phyloP scores from a whole-genome alignment of 2,797 vertebrate genomes.

The Tachyglossus aculeatus region DNA sequence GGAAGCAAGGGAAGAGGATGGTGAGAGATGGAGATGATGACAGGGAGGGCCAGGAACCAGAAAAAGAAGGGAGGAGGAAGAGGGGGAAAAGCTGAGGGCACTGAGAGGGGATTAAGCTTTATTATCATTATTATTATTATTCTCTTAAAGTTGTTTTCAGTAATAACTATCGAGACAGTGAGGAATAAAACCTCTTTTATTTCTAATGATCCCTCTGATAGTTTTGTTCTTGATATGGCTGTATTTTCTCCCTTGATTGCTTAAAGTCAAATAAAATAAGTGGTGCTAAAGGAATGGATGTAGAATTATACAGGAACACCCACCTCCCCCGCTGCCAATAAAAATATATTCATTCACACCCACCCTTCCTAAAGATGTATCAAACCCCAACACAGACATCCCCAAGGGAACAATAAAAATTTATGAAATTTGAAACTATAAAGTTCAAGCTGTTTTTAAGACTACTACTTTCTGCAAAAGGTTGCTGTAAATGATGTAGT shows the following conservation, averaged over 20 bases:
- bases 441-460: slow-evolving; percentile 70
- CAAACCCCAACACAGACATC: slow-evolving; percentile 63
- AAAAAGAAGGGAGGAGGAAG: background rate
- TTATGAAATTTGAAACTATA: slow-evolving; percentile 68
- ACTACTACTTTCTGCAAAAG: slow-evolving; percentile 61
- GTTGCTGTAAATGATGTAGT: slow-evolving; percentile 61
- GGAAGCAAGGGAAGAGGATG: too few species aligned
- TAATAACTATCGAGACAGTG: background rate
- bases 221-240: background rate
- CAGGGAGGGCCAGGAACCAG: background rate
- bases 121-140: background rate
- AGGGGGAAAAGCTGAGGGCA: background rate
- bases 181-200: background rate
- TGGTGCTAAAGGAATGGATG: background rate
- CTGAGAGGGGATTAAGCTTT: background rate
- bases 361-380: slow-evolving; percentile 40
- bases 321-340: slow-evolving; percentile 13
- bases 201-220: too few species aligned
- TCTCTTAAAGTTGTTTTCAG: background rate
- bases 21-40: background rate
- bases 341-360: slow-evolving; percentile 2
- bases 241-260: slow-evolving; percentile 7
- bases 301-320: background rate
- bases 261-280: background rate
- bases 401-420: slow-evolving; percentile 70